Base-by-base conservation (phyloP, 92 coral and sea anemone species). In the Montipora capitata region DNA sequence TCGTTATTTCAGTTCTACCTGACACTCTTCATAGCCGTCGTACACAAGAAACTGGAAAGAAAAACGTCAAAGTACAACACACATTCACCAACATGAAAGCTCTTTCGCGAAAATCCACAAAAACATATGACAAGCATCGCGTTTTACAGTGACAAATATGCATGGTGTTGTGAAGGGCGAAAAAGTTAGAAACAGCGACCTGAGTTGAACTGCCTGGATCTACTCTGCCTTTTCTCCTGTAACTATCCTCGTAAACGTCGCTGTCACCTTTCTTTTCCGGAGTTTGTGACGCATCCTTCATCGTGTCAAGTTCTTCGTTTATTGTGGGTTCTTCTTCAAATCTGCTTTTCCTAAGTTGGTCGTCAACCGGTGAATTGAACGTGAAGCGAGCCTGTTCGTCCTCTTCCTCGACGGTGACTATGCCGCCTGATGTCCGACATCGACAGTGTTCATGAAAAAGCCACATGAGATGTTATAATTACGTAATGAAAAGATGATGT, bases 391-490 rank as follows among this genome's bases (percentile, higher is more conserved):
- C 10, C 7, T 87, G 91, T 18, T 82, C 70, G 44, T 86, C 57
- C 3, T 41, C 82, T 42, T 77, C 68, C n/a, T 79, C 57, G 54
- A 82, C 68, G 70, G 68, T 44, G 42, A 54, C 42, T 78, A 82
- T 71, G 38, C 10, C 57, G 58, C 86, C 86, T 82, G 77, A 27
- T 68, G 10, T 70, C 52, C 35, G 35, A 48, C 58, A 10, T 80
- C 45, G 48, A 44, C 42, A 70, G 78, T 40, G 62, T 16, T 56
- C 56, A 71, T 40, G 51, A 17, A 71, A 82, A 82, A n/a, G 86
- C 86, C 56, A 82, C 63, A 80, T 45, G 70, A 70, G 38, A 39
- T 40, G 75, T 66, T 80, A n/a, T n/a, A n/a, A n/a, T n/a, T n/a
- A 80, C 7, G 76, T 63, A 80, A 42, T 44, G 14, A 48, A 10